Conservation (phyloP, 2,888 invertebrate genomes). For the Mythimna loreyi region DNA sequence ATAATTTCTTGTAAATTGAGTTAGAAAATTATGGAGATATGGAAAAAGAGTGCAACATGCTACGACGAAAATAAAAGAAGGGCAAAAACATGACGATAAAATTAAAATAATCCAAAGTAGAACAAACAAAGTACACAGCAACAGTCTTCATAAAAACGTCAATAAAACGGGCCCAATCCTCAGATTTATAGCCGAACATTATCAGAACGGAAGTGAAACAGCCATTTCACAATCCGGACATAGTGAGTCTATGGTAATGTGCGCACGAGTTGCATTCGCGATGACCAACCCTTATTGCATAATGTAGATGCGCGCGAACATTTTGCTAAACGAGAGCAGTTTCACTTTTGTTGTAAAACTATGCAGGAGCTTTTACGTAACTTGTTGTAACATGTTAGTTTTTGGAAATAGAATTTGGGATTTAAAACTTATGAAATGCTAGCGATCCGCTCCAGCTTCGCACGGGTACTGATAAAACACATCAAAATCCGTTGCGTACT, state of each 20-base stretch:
- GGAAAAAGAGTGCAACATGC: not conserved
- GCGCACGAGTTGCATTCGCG: slow-evolving; percentile 72
- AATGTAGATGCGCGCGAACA: slow-evolving; percentile 80
- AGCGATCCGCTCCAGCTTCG: too few species aligned
- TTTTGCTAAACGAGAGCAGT: slow-evolving; percentile 82
- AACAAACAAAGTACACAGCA: not conserved
- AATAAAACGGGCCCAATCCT: slow-evolving; percentile 25
- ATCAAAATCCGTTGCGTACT: too few species aligned
- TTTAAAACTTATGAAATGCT: not conserved
- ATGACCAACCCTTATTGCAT: slow-evolving; percentile 86
- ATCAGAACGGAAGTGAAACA: slow-evolving; percentile 85
- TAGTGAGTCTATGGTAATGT: slow-evolving; percentile 76
- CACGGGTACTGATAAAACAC: too few species aligned
- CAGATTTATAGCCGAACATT: slow-evolving; percentile 51
- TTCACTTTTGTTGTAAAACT: slow-evolving; percentile 81
- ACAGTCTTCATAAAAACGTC: slow-evolving; percentile 10
- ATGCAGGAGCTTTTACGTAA: slow-evolving; percentile 48
- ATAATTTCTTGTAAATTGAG: not conserved
- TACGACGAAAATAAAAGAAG: not conserved
- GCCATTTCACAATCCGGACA: slow-evolving; percentile 88
- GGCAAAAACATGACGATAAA: not conserved
- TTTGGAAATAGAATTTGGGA: slow-evolving; percentile 2
- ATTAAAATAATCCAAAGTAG: not conserved
- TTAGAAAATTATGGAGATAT: not conserved
- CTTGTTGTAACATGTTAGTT: slow-evolving; percentile 54